phyloP scores from a whole-genome alignment of 2,113 vertebrate genomes.

The Bubo bubo region DNA sequence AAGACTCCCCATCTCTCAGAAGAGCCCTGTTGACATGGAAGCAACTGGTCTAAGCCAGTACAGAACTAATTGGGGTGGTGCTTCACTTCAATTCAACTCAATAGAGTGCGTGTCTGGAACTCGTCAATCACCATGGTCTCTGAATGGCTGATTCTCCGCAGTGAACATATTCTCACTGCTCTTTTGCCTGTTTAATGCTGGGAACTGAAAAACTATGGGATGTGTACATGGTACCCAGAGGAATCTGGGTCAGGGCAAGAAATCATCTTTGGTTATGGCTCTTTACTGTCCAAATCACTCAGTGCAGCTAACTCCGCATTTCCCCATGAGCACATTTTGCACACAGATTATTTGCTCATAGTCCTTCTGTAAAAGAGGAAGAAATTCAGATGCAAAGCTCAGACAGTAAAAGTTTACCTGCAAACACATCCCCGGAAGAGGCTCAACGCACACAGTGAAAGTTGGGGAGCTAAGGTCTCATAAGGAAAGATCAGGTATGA shows the following conservation, averaged over 20 bases:
- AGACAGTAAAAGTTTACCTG: not conserved
- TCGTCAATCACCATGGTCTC: not conserved
- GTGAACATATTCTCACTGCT: not conserved
- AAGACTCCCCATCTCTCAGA: not conserved
- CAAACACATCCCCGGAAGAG: not conserved
- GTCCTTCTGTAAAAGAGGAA: not conserved
- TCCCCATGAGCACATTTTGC: not conserved
- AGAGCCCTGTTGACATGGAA: accelerated
- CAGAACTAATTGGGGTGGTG: not conserved
- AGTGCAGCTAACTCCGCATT: not conserved
- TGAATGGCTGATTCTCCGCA: not conserved
- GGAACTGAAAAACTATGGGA: not conserved
- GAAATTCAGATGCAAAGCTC: not conserved
- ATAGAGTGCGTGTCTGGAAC: not conserved
- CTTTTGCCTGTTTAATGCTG: not conserved
- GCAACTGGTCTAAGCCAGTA: accelerated
- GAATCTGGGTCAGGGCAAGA: conserved; percentile 37
- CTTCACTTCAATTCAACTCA: not conserved
- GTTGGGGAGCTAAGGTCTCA: not conserved
- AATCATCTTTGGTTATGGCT: conserved; percentile 32
- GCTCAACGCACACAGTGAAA: not conserved
- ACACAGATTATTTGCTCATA: conserved; percentile 12
- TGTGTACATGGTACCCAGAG: not conserved
- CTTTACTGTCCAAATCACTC: not conserved
- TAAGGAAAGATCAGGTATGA: not conserved